Evolutionary conservation across 2,113 vertebrate genomes (phyloP), one percentile per base, ranked within the genome.

Genomic region (Xiphophorus couchianus): DNA sequence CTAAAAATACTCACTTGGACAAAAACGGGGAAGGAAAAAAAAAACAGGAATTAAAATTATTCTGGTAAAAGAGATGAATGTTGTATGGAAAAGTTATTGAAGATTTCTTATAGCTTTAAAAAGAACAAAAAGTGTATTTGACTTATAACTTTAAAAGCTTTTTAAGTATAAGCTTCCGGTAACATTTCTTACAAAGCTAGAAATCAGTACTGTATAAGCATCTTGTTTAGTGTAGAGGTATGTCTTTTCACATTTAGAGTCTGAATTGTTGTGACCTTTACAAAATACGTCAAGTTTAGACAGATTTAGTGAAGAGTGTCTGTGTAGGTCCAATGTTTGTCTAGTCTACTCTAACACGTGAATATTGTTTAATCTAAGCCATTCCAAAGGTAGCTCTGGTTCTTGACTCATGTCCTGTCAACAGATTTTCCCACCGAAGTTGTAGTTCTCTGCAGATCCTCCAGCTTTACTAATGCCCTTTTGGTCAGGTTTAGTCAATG

Each of bases 1-100:
- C 51, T 84, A 80, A 85, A 86, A 84, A 80, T 84, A 82, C 62
- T 48, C 19, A 5, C 4, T 4, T 63, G 73, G 37, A 58, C 78
- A 80, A 65, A 76, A 74, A 79, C 60, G 28, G 22, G 33, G 10
- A 37, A 37, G 35, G 35, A 37, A 37, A 48, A 73, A 67, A 67
- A 17, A 66, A 22, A 60, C 22, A 58, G 17, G 25, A 25, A 60
- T 10, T 1, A 31, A 54, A 62, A 30, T 77, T 30, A 27, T 68
- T 13, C 22, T 64, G 67, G 19, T 17, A 33, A 44, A 70, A n/a
- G 35, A 14, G 69, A 35, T 37, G 31, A 44, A 28, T 54, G 8
- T 70, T 74, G 22, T 69, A 58, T 25, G 31, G 6, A 7, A 31
- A 63, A 39, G 44, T 73, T 86, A 69, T 80, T 76, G 81, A 61